Base-by-base conservation (phyloP, 2,888 invertebrate genomes). In the Trichopria drosophilae region DNA sequence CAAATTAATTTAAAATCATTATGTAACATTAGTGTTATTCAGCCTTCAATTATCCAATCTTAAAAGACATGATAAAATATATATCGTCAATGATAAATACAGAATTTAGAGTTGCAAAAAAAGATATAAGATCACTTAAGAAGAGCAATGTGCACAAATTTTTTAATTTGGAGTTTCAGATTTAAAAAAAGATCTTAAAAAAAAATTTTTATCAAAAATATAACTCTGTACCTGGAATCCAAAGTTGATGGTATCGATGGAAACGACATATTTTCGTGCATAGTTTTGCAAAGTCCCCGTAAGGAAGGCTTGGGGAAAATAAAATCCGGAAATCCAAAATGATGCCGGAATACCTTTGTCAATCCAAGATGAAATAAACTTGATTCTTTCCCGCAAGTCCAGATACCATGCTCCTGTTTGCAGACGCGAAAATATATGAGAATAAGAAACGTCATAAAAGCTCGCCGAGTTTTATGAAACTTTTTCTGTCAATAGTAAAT, bases 321-420 rank as follows among this genome's bases (percentile, higher is more conserved):
- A 91, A 75, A 91, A 89, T 0, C 90, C 90, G 0, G 90, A 88
- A 59, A 91, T 85, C 90, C 90, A 91, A 77, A 90, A 90, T 40
- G 84, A 82, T 22, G 80, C 73, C 0, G 90, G 90, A 55, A 88
- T 86, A 6, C 87, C 88, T 0, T 72, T 47, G 12, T 80, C 77
- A 6, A 81, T 80, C 90, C 90, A 91, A 28, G 77, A 72, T 36
- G 76, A 75, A 69, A 86, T 81, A 75, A 86, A 86, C 32, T 73
- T 75, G 19, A 87, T 80, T 57, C 89, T 82, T 24, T 78, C 79
- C 31, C 79, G 78, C 32, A 86, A 74, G 67, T 87, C 86, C 28
- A 78, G 76, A 6, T 85, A 82, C 86, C 86, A 86, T 0, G 85
- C 80, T 37, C 83, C 86, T 86, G 9, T 12, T n/a, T n/a, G n/a